Evolutionary conservation across 2,888 invertebrate species (phyloP).

Genomic region (Tachina lurida): DNA sequence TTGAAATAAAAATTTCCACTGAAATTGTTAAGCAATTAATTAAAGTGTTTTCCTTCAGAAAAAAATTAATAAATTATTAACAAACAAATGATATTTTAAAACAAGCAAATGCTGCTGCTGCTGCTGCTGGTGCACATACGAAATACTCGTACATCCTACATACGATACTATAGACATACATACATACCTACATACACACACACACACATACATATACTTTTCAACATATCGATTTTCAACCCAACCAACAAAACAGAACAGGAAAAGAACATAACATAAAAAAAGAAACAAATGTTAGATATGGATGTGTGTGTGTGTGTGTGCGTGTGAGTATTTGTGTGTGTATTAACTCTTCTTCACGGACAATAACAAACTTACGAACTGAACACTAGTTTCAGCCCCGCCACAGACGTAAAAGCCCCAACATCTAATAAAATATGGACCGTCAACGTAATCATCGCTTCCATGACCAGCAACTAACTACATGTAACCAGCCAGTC

Average conservation of each 20-base stretch:
- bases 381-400: conserved; percentile 62
- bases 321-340: neutral
- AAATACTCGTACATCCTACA: conserved; percentile 47
- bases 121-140: conserved; percentile 52
- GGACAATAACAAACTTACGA: conserved; percentile 52
- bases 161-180: neutral
- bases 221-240: conserved; percentile 78
- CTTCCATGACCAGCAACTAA: conserved; percentile 15
- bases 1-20: conserved; percentile 27
- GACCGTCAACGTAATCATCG: conserved; percentile 38
- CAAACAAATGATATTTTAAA: conserved; percentile 29
- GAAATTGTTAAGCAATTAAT: neutral
- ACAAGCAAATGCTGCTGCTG: conserved; percentile 49
- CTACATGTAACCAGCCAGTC: neutral
- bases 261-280: conserved; percentile 37
- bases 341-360: conserved; percentile 45
- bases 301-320: neutral
- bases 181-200: neutral
- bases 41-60: neutral
- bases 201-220: conserved; percentile 48
- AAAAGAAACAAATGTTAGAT: conserved; percentile 28
- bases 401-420: conserved; percentile 53
- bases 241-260: conserved; percentile 67
- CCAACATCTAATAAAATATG: conserved; percentile 45
- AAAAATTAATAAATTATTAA: conserved; percentile 1